These are phyloP conservation scores for Neogobius melanostomus DNA, from an alignment of 2,113 vertebrate species.

Conservation along the genomic window DNA sequence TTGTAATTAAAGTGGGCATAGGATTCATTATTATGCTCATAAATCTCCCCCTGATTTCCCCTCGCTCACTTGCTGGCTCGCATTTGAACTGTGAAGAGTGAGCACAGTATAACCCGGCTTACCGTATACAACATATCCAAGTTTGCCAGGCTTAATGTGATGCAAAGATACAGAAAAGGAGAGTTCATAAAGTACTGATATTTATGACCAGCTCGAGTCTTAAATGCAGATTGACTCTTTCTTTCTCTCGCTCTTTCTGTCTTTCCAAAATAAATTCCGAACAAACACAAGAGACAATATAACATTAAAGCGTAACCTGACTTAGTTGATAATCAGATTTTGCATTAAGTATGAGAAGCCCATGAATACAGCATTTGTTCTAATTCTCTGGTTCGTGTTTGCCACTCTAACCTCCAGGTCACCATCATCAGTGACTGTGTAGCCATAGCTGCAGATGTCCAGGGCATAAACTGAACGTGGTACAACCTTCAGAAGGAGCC, in stretches of 20 bases:
- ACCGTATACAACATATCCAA: neutral
- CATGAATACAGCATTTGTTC: neutral
- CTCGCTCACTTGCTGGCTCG: constrained; percentile 49
- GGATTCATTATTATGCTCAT: constrained; percentile 72
- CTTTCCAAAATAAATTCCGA: no score
- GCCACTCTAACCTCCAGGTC: constrained; percentile 35
- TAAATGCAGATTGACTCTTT: no score
- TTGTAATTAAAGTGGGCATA: constrained; percentile 70
- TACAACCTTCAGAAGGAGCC: constrained; percentile 33
- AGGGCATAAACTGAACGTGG: constrained; percentile 30
- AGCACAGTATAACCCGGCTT: neutral
- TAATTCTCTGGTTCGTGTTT: neutral
- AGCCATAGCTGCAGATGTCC: constrained; percentile 41
- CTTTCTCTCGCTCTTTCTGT: no score
- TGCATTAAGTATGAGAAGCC: neutral
- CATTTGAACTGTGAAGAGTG: constrained; percentile 23
- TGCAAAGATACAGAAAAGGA: constrained; percentile 1
- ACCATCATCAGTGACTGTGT: constrained; percentile 62
- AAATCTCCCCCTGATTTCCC: constrained; percentile 67
- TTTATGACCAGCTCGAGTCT: no score
- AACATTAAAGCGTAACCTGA: no score
- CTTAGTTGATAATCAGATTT: neutral
- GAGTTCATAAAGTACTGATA: neutral
- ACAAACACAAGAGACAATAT: no score
- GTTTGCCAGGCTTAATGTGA: constrained; percentile 18